Evolutionary conservation across 2,113 vertebrate genomes (phyloP).

Genomic region (Dicaeum eximium): DNA sequence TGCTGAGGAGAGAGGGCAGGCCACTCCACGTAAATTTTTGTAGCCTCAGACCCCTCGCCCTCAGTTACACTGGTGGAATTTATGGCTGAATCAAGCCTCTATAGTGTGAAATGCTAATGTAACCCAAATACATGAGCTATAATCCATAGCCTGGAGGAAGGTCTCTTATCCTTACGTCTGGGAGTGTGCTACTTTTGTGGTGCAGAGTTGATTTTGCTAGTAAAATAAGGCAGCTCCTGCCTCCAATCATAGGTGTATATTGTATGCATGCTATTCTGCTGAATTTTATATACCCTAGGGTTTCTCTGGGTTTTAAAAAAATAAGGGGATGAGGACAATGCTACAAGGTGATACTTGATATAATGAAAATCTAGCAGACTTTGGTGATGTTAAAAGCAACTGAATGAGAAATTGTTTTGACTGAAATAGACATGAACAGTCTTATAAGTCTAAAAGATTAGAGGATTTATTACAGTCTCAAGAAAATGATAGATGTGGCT

Average conservation of each 20-base stretch:
- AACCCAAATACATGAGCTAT: constrained; percentile 69
- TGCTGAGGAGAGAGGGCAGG: not conserved
- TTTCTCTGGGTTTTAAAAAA: not conserved
- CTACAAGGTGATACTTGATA: constrained; percentile 33
- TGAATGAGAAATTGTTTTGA: constrained; percentile 34
- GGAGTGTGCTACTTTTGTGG: constrained; percentile 49
- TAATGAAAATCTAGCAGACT: not conserved
- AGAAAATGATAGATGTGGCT: constrained; percentile 23
- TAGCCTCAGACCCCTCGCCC: constrained; percentile 19
- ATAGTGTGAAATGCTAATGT: constrained; percentile 65
- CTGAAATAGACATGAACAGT: constrained; percentile 19
- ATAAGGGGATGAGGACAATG: not conserved
- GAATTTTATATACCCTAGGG: constrained; percentile 17
- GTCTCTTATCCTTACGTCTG: constrained; percentile 51
- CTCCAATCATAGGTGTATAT: not conserved
- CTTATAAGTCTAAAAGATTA: constrained; percentile 36
- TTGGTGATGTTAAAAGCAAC: constrained; percentile 32
- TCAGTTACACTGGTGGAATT: constrained; percentile 16
- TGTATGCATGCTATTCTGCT: not conserved
- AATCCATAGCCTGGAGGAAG: constrained; percentile 70
- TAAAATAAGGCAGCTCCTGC: constrained; percentile 50
- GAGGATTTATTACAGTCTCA: constrained; percentile 34
- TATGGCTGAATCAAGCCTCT: constrained; percentile 37
- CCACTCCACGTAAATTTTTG: not conserved
- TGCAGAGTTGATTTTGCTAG: constrained; percentile 47